Evolutionary conservation across 1,140 invertebrate species (phyloP).

Genomic region (Heliothis subflexa): DNA sequence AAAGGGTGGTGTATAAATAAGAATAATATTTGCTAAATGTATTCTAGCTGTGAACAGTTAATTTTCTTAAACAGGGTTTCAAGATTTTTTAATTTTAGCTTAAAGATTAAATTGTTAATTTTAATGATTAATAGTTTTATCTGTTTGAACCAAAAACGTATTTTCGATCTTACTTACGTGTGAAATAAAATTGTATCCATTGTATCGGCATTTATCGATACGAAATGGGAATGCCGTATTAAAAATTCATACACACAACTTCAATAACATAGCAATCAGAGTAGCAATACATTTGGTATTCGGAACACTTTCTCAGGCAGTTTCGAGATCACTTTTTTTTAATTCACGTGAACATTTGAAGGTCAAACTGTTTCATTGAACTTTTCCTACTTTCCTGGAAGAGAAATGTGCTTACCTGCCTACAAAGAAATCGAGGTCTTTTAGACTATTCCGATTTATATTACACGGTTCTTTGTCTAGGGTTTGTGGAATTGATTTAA

Average conservation of each 20-base stretch:
- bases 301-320: slow-evolving; percentile 7
- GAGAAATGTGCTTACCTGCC: too few species aligned
- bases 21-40: slow-evolving; percentile 54
- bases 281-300: not conserved
- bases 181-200: not conserved
- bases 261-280: not conserved
- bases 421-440: too few species aligned
- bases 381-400: not conserved
- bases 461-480: too few species aligned
- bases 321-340: slow-evolving; percentile 28
- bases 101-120: too few species aligned
- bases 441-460: too few species aligned
- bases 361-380: slow-evolving; percentile 15
- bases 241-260: not conserved
- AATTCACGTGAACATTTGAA: slow-evolving; percentile 20
- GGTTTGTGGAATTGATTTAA: too few species aligned
- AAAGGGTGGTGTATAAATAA: slow-evolving; percentile 48
- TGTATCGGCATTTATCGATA: too few species aligned
- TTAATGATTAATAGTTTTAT: too few species aligned
- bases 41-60: not conserved
- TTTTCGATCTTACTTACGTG: too few species aligned
- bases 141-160: too few species aligned
- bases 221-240: not conserved
- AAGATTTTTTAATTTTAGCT: too few species aligned
- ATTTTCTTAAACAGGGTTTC: too few species aligned